These are phyloP conservation scores for Plemyria rubiginata DNA, from an alignment of 2,888 invertebrate species.

Conservation along the genomic window DNA sequence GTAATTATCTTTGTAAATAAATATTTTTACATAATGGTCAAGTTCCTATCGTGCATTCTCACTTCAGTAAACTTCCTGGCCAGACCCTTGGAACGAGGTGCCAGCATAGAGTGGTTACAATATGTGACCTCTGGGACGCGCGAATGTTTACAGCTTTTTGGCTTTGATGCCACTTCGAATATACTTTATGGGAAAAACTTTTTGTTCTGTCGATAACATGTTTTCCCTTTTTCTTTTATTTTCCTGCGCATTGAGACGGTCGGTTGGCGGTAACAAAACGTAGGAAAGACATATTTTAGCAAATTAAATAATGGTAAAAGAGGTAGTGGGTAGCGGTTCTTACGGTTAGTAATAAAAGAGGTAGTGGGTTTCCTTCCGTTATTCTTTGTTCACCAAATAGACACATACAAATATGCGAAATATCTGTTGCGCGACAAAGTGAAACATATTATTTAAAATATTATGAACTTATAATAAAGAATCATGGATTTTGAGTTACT, in stretches of 20 bases:
- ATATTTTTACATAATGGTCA: background rate
- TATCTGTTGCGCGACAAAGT: too few species aligned
- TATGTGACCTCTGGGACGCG: conserved; percentile 50
- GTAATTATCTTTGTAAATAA: too few species aligned
- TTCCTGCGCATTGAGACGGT: conserved; percentile 3
- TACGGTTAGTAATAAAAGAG: too few species aligned
- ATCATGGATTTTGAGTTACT: too few species aligned
- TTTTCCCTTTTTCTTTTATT: conserved; percentile 26
- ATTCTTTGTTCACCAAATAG: background rate
- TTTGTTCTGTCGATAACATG: conserved; percentile 29
- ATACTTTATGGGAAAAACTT: conserved; percentile 29
- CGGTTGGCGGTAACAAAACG: background rate
- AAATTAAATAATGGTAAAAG: conserved; percentile 1
- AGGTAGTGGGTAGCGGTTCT: too few species aligned
- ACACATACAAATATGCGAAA: too few species aligned
- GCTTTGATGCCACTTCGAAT: conserved; percentile 28
- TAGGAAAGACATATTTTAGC: background rate
- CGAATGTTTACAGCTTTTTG: conserved; percentile 45
- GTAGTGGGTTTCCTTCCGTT: background rate
- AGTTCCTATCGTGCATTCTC: conserved; percentile 2
- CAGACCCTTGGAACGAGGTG: conserved; percentile 46
- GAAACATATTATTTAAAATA: too few species aligned
- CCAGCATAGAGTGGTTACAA: conserved; percentile 48
- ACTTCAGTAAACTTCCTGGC: background rate
- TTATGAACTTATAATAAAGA: too few species aligned